Conservation (phyloP, 2,888 invertebrate genomes). For the Trachelus stipa region DNA sequence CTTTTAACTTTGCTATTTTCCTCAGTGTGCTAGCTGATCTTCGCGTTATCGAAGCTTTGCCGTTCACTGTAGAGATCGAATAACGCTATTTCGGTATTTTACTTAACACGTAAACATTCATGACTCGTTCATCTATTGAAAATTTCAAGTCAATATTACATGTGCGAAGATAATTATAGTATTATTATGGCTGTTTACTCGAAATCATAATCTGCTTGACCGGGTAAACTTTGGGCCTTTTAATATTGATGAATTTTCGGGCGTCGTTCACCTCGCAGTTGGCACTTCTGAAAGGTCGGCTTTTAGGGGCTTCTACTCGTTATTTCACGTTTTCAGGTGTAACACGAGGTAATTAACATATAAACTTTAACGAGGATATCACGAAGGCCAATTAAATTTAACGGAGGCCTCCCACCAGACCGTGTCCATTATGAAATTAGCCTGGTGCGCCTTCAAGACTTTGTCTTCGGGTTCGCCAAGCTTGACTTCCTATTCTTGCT, state of each 20-base stretch:
- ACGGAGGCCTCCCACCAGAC: conserved; percentile 24
- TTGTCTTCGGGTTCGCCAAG: conserved; percentile 5
- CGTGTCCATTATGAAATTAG: conserved; percentile 18
- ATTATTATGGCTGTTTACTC: neutral
- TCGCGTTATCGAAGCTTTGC: neutral
- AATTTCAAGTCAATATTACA: neutral
- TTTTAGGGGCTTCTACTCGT: neutral
- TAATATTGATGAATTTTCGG: neutral
- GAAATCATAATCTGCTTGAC: no score
- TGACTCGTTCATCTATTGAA: neutral
- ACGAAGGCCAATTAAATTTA: conserved; percentile 26
- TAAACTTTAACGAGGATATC: conserved; percentile 41
- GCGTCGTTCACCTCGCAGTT: neutral
- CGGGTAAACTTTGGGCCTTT: neutral
- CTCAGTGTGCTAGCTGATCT: neutral
- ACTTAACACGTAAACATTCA: neutral
- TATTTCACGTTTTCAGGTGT: conserved; percentile 4
- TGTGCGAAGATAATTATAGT: neutral
- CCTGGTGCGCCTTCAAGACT: conserved; percentile 1
- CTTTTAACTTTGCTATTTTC: neutral
- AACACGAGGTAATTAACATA: conserved; percentile 36
- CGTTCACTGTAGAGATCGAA: neutral
- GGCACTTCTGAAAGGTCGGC: neutral
- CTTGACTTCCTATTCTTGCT: neutral
- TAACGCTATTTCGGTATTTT: neutral